A percentile compares a stretch with the other conserved stretches of the same genome.
Evolutionary conservation across 2,888 invertebrate genomes (phyloP).

Genomic region (Chrysina gloriosa): DNA sequence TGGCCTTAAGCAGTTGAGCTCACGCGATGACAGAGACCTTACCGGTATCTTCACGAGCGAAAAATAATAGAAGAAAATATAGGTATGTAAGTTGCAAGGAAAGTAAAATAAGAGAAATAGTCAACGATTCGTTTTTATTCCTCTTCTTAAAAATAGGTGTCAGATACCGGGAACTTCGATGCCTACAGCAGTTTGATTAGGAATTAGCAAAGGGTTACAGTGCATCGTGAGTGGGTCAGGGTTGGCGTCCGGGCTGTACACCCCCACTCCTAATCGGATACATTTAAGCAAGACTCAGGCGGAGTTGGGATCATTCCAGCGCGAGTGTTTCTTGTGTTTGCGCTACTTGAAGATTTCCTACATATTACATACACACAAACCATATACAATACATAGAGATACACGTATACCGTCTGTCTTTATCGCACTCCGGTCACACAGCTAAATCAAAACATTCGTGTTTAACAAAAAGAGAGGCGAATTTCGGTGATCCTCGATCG

Average conservation of each 20-base stretch:
- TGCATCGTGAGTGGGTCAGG: slow-evolving; percentile 65
- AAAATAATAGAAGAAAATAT: background rate
- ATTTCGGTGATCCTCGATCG: slow-evolving; percentile 15
- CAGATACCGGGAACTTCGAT: slow-evolving; percentile 13
- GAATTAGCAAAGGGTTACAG: slow-evolving; percentile 59
- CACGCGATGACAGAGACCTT: slow-evolving; percentile 31
- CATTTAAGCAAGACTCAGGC: slow-evolving; percentile 58
- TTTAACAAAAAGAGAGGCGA: slow-evolving; percentile 16
- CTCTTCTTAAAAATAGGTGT: background rate
- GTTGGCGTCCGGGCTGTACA: slow-evolving; percentile 61
- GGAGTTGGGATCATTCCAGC: slow-evolving; percentile 56
- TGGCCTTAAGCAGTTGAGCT: slow-evolving; percentile 19
- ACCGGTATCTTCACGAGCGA: background rate
- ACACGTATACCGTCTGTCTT: slow-evolving; percentile 18
- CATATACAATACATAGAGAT: slow-evolving; percentile 4
- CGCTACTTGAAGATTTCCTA: slow-evolving; percentile 39
- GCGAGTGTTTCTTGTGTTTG: slow-evolving; percentile 48
- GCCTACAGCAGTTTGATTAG: slow-evolving; percentile 18
- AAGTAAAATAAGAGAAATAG: background rate
- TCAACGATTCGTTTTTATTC: background rate
- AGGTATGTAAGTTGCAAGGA: no score
- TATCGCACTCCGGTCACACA: slow-evolving; percentile 23
- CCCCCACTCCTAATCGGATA: slow-evolving; percentile 56
- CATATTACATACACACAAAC: slow-evolving; percentile 1
- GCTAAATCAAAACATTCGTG: slow-evolving; percentile 33